Base-by-base conservation (phyloP, 2,888 invertebrate genomes). In the Hydriomena furcata region DNA sequence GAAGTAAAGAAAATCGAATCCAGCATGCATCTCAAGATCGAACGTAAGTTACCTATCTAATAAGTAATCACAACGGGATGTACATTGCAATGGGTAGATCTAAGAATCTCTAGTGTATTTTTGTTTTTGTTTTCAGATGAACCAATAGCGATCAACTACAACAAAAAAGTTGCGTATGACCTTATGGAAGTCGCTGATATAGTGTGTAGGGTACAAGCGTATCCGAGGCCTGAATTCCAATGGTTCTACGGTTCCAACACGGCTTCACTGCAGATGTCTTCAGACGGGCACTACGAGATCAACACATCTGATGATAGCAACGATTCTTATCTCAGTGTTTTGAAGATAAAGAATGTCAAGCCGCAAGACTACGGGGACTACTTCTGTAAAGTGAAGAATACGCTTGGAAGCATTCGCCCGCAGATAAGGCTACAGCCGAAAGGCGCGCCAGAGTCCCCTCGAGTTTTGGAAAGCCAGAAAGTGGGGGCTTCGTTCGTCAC, bases 331-430 rank as follows among this genome's bases (percentile, higher is more conserved):
- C 94, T 94, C 2, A 96, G 96, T 50, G 92, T 95, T 0, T 82
- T 98, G 24, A 92, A 79, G 54, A 85, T 98, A 60, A 93, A 94
- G 42, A 93, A 94, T 52, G 92, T 97, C 8, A 93, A 94, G 34
- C 93, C 94, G n/a, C 92, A 94, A 42, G 97, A 98, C 73, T 98
- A 97, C 70, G 98, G 98, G 0, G 97, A 97, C 50, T 98, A 98
- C 82, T 95, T 94, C 45, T 98, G 98, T 72, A 93, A 95, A 60
- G 96, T 97, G 4, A 94, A 94, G 10, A 98, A 98, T 76, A 92
- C 93, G 1, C 87, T 97, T 49, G 98, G 98, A 8, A 94, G 91
- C 41, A 94, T 94, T 28, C 92, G 93, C 6, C 94, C 95, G 0
- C 93, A 93, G 52, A 97, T 98, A 38, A 92, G 93, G 5, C 79